These are phyloP conservation scores for Mohoua ochrocephala DNA, from an alignment of 2,113 vertebrate species.

Conservation along the genomic window DNA sequence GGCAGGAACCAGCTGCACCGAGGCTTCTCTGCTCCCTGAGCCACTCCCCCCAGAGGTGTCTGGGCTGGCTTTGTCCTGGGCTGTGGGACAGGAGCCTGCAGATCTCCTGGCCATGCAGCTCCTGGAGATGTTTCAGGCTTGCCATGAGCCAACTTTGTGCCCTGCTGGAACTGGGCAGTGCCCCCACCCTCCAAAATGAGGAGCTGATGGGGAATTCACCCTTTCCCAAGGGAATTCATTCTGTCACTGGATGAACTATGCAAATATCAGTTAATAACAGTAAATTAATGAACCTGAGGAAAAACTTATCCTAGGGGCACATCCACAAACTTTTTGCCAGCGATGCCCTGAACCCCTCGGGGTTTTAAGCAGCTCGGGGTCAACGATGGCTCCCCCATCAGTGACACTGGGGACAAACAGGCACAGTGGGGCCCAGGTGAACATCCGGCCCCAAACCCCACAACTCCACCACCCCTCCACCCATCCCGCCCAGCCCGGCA, in stretches of 20 bases:
- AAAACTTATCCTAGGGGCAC: neutral
- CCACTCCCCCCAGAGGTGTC: fast-evolving
- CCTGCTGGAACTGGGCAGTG: neutral
- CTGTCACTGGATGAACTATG: neutral
- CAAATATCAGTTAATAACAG: neutral
- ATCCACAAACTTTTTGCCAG: neutral
- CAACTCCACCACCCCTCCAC: neutral
- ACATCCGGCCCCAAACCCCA: neutral
- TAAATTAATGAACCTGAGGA: neutral
- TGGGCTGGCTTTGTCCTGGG: neutral
- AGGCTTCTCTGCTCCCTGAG: neutral
- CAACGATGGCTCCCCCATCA: fast-evolving
- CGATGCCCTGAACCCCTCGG: fast-evolving
- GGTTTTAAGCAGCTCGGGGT: neutral
- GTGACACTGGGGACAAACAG: neutral
- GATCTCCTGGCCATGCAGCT: neutral
- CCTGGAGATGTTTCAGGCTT: neutral
- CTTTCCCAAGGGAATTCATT: neutral
- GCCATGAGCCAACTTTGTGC: neutral
- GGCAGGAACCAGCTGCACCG: neutral
- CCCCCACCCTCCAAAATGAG: neutral
- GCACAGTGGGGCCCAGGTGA: fast-evolving
- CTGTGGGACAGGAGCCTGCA: neutral
- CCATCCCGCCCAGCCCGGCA: fast-evolving
- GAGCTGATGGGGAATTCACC: neutral